A percentile compares a stretch with the other conserved stretches of the same genome.
Evolutionary conservation across 2,797 vertebrate species (phyloP).

Genomic region (Rhadinocentrus ornatus): DNA sequence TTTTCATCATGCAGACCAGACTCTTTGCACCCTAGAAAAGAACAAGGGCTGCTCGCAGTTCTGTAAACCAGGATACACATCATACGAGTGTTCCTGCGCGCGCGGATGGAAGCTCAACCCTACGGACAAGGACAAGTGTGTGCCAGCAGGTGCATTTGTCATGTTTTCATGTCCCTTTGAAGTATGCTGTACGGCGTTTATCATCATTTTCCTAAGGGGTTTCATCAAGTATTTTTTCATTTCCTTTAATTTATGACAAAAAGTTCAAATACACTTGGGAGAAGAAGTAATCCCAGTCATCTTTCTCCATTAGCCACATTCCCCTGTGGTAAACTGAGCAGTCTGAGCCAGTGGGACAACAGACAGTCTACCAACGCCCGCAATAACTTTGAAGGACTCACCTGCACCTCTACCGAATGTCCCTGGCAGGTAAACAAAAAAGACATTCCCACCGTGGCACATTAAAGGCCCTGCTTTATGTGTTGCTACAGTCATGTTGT

Average conservation of each 20-base stretch:
- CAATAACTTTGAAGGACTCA: constrained; percentile 61
- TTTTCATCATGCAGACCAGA: constrained; percentile 68
- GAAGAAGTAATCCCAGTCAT: neutral
- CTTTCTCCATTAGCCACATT: constrained; percentile 40
- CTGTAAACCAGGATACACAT: constrained; percentile 82
- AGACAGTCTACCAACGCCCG: constrained; percentile 49
- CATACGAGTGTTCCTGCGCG: constrained; percentile 82
- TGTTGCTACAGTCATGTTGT: neutral
- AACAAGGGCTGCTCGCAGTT: constrained; percentile 83
- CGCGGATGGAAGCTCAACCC: constrained; percentile 74
- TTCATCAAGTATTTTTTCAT: neutral
- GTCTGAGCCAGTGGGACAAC: constrained; percentile 46
- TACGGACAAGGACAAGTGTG: constrained; percentile 68
- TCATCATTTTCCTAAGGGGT: too few relatives aligned
- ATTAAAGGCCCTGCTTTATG: neutral
- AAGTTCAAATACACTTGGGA: neutral
- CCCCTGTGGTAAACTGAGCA: constrained; percentile 77
- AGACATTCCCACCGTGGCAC: neutral
- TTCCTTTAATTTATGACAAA: neutral
- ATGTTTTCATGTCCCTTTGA: neutral
- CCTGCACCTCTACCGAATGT: constrained; percentile 72
- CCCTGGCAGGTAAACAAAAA: constrained; percentile 82
- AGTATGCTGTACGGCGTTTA: too few relatives aligned
- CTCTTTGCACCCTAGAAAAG: constrained; percentile 75
- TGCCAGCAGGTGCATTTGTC: constrained; percentile 70